A percentile compares a stretch with the other conserved stretches of the same genome.
These are phyloP conservation scores for Rotaria socialis DNA, from an alignment of 2,888 invertebrate species.

Conservation along the genomic window DNA sequence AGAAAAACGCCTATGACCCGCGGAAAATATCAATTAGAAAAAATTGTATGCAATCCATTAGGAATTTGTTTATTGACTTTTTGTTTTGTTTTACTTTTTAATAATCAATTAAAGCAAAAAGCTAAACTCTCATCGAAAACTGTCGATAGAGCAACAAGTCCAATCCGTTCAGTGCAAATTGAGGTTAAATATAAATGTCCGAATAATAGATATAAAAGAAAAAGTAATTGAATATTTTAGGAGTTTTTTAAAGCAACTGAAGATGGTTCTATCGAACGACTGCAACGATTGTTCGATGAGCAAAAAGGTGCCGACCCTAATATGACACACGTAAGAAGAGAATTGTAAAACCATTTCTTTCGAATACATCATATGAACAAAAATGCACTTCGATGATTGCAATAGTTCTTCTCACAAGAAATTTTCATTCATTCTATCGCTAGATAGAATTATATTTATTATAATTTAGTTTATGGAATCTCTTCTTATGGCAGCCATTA, in stretches of 20 bases:
- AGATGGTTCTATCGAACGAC: conserved; percentile 51
- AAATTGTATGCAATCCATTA: not conserved
- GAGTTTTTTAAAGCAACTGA: conserved; percentile 51
- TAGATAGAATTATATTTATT: no score
- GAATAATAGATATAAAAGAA: not conserved
- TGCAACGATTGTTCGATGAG: conserved; percentile 53
- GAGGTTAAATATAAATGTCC: not conserved
- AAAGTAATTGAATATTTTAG: not conserved
- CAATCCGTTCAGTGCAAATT: not conserved
- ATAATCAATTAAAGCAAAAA: not conserved
- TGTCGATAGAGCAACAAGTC: no score
- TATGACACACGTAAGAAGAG: conserved; percentile 52
- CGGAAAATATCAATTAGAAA: not conserved
- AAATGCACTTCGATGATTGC: no score
- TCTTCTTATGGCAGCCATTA: conserved; percentile 55
- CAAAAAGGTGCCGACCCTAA: conserved; percentile 53
- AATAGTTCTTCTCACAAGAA: no score
- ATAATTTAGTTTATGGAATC: conserved; percentile 54
- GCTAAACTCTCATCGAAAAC: not conserved
- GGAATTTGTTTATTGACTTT: not conserved
- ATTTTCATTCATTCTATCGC: no score
- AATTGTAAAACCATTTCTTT: no score
- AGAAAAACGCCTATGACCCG: not conserved
- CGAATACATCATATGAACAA: no score
- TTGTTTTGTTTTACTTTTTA: not conserved